Evolutionary conservation across 2,797 vertebrate species (phyloP).

Genomic region (Poeciliopsis presidionis): DNA sequence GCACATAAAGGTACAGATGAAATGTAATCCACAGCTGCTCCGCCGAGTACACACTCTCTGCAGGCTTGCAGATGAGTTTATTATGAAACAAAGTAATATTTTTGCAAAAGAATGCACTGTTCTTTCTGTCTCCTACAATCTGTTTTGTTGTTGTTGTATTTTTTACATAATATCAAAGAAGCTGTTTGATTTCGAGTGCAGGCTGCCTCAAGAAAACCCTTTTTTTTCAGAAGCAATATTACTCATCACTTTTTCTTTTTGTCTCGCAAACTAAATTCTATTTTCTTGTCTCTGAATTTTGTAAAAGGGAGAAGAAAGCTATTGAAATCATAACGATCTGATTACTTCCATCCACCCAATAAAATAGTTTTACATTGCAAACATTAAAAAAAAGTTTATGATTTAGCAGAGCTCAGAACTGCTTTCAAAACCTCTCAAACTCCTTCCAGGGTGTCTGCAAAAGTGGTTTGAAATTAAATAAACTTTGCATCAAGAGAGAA

Average conservation of each 20-base stretch:
- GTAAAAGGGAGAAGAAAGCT: too few relatives aligned
- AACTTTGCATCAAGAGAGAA: too few relatives aligned
- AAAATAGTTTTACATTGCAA: too few relatives aligned
- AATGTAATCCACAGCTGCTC: conserved; percentile 51
- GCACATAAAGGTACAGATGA: conserved; percentile 25
- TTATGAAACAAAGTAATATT: conserved; percentile 17
- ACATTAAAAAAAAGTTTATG: too few relatives aligned
- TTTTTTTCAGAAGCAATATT: neutral
- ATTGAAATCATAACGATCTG: too few relatives aligned
- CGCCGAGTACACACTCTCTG: conserved; percentile 35
- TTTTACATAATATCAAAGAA: conserved; percentile 15
- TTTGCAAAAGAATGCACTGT: neutral
- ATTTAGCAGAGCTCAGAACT: too few relatives aligned
- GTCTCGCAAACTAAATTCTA: neutral
- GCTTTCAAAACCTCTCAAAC: too few relatives aligned
- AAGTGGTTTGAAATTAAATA: too few relatives aligned
- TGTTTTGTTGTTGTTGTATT: too few relatives aligned
- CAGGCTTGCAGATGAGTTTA: conserved; percentile 42
- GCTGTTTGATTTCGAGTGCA: neutral
- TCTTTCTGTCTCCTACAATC: neutral
- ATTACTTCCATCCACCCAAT: too few relatives aligned
- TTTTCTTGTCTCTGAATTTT: too few relatives aligned
- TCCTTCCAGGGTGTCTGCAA: too few relatives aligned
- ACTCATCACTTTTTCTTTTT: neutral
- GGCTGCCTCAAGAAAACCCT: neutral